These are phyloP conservation scores for Meloidogyne floridensis DNA, from an alignment of 1,140 invertebrate genomes.

Conservation along the genomic window DNA sequence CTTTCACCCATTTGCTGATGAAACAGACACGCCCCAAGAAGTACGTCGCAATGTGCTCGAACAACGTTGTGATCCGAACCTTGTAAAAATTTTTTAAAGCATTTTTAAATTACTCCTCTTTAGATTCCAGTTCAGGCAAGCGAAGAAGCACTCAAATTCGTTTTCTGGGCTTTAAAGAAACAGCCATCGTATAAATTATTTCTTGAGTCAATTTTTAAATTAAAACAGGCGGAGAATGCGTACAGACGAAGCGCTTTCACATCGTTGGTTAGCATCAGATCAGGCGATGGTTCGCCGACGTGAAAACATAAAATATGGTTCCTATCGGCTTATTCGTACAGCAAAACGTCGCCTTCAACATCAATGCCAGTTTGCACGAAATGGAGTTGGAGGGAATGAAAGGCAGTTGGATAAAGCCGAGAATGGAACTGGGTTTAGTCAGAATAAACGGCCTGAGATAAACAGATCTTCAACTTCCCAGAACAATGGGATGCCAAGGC, in stretches of 20 bases:
- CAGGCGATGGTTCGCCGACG: slow-evolving; percentile 90
- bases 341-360: slow-evolving; percentile 43
- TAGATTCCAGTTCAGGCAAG: slow-evolving; percentile 81
- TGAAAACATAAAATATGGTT: slow-evolving; percentile 74
- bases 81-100: slow-evolving; percentile 61
- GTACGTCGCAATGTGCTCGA: slow-evolving; percentile 87
- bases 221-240: slow-evolving; percentile 82
- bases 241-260: slow-evolving; percentile 88
- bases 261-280: slow-evolving; percentile 86
- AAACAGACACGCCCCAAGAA: slow-evolving; percentile 74
- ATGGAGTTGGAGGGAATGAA: slow-evolving; percentile 12
- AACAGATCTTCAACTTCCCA: not conserved
- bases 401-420: slow-evolving; percentile 16
- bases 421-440: not conserved
- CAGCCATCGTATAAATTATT: slow-evolving; percentile 46
- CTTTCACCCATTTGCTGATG: slow-evolving; percentile 84
- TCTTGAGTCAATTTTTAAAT: not conserved
- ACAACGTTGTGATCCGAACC: slow-evolving; percentile 89
- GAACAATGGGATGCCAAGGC: not conserved
- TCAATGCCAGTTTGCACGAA: slow-evolving; percentile 29
- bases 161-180: slow-evolving; percentile 91
- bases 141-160: slow-evolving; percentile 87
- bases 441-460: not conserved
- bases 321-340: slow-evolving; percentile 64
- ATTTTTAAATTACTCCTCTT: too few relatives aligned